Base-by-base conservation (phyloP, 1,140 invertebrate species). In the Drosophila melanica region DNA sequence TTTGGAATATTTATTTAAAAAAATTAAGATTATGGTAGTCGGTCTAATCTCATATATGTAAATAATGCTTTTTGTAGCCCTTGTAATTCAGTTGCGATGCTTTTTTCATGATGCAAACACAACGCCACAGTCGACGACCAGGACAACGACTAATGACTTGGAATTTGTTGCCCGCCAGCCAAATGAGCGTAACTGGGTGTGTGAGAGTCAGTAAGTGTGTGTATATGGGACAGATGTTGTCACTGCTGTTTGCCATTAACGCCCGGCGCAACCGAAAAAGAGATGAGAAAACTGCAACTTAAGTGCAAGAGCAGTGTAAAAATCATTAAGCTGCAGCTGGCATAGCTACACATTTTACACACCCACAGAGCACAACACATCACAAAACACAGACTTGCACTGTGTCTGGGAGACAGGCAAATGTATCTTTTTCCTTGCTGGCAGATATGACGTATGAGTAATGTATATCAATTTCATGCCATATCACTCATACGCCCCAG, bases 271-370 rank as follows among this genome's bases (percentile, higher is more conserved):
- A 54, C 55, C 41, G 14, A 50, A 48, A 72, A 48, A 65, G 54
- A 37, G 12, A 23, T 37, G 60, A 66, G 62, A 81, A 76, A 75
- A 63, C 62, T 78, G 55, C 75, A 85, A 81, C 78, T 81, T 81
- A 78, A 85, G 81, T 86, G 82, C 75, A 86, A 68, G 41, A 81
- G 55, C 63, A 81, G 78, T 66, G 78, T 77, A 77, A 81, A 85
- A 85, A 85, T 87, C 81, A 87, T 85, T 85, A 85, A 85, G 78
- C 78, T 86, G 27, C 81, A 85, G 69, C 78, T 86, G 77, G 58
- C 62, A 50, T 73, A 50, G 44, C 37, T 30, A 42, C 57, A 67
- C 41, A 60, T 42, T 57, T 44, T 23, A 41, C 9, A 42, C 30
- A 45, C 27, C 42, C 50, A 44, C 44, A 69, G 59, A 64, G 6